Conservation (phyloP, 1,140 invertebrate species). For the Limonius californicus region DNA sequence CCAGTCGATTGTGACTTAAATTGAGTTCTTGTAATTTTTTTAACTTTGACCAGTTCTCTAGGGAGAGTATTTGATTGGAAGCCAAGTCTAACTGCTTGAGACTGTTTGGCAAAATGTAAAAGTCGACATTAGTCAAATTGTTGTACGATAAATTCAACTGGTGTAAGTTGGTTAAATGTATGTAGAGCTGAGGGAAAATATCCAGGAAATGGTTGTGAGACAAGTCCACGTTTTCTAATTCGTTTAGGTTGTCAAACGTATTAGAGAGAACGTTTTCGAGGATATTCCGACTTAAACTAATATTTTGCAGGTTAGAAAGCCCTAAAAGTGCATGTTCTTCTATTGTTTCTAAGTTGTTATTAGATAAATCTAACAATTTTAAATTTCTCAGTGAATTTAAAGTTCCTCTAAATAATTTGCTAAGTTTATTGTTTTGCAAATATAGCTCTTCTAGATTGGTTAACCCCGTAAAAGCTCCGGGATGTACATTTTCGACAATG, state of each 20-base stretch:
- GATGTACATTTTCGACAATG: background rate
- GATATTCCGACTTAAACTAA: background rate
- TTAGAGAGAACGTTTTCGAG: background rate
- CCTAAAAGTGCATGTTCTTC: background rate
- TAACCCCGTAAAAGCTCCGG: background rate
- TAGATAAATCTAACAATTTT: background rate
- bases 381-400: background rate
- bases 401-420: background rate
- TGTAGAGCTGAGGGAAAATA: background rate
- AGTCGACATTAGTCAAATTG: background rate
- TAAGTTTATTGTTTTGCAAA: background rate
- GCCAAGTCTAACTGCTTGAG: background rate
- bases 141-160: background rate
- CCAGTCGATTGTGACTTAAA: background rate
- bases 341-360: background rate
- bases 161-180: background rate
- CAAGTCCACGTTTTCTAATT: background rate
- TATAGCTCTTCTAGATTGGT: background rate
- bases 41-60: background rate
- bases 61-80: background rate
- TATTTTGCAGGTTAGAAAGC: background rate
- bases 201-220: background rate
- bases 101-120: background rate
- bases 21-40: background rate
- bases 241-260: background rate